Conservation (phyloP, 2,113 vertebrate species). For the Promerops cafer region DNA sequence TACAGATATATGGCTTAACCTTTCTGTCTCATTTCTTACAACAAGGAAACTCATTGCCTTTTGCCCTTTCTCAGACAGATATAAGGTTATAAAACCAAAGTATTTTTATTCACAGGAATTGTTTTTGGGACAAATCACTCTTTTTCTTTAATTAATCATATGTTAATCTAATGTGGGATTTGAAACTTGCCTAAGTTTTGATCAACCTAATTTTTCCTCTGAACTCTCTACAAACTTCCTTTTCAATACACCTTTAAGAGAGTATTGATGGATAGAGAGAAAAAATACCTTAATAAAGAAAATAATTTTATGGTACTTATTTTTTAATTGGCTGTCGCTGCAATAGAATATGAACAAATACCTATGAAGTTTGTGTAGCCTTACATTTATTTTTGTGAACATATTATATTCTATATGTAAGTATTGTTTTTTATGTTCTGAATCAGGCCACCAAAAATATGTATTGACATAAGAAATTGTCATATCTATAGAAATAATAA, state of each 20-base stretch:
- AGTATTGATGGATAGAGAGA: neutral
- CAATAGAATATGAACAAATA: neutral
- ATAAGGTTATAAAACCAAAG: neutral
- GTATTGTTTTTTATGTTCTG: neutral
- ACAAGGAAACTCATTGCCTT: neutral
- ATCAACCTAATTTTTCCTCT: neutral
- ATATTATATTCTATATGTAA: neutral
- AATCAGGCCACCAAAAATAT: neutral
- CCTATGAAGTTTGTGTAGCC: neutral
- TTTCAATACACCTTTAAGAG: neutral
- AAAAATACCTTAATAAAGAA: neutral
- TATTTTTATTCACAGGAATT: neutral
- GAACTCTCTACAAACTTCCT: neutral
- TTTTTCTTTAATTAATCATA: neutral
- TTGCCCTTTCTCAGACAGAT: neutral
- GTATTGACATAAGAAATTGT: neutral
- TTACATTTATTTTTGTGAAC: fast-evolving
- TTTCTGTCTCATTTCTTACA: neutral
- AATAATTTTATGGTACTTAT: neutral
- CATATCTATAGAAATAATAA: neutral
- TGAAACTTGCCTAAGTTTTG: neutral
- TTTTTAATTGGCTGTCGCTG: neutral
- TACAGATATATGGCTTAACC: neutral
- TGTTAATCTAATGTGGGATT: neutral
- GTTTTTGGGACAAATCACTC: fast-evolving